Conservation (phyloP, 2,113 vertebrate genomes). For the Odocoileus virginianus region DNA sequence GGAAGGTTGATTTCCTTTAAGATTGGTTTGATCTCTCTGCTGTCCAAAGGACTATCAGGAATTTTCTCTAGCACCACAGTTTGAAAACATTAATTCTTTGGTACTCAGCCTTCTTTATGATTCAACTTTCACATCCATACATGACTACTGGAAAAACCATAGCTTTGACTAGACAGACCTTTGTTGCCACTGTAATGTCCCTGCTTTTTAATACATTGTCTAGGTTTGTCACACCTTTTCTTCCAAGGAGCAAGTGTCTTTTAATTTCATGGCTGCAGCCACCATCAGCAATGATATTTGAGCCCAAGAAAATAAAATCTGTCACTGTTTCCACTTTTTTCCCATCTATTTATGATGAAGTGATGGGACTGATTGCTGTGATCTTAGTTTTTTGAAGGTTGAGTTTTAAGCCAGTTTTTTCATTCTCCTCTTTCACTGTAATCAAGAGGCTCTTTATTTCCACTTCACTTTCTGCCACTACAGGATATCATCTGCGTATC, state of each 20-base stretch:
- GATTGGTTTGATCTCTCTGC: background rate
- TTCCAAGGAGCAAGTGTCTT: background rate
- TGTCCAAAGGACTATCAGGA: background rate
- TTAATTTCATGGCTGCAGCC: background rate
- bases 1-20: background rate
- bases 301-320: background rate
- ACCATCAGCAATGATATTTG: background rate
- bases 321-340: background rate
- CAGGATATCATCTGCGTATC: background rate
- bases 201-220: background rate
- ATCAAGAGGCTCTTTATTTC: background rate
- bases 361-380: background rate
- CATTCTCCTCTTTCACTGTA: background rate
- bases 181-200: background rate
- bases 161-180: background rate
- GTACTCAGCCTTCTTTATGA: background rate
- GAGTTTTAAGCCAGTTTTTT: background rate
- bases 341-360: background rate
- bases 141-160: background rate
- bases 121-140: background rate
- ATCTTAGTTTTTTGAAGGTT: background rate
- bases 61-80: background rate
- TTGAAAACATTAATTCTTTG: background rate
- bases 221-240: background rate
- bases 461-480: background rate